Percentiles rank a stretch among this genome's conserved stretches.
Conservation (phyloP, 1,140 invertebrate genomes). For the Drosophila ananassae region DNA sequence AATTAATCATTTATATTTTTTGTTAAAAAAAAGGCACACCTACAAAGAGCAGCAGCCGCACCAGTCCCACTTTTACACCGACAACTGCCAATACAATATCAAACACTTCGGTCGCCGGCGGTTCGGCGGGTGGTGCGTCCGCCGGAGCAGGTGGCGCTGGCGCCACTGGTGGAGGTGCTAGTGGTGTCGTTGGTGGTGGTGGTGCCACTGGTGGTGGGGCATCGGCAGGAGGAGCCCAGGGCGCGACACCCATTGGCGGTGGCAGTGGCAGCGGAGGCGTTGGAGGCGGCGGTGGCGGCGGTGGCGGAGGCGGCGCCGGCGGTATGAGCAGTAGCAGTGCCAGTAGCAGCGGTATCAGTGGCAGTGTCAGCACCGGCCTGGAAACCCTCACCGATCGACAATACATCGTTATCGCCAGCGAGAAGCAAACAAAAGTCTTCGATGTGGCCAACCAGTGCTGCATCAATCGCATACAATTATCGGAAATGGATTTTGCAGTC, state of each 20-base stretch:
- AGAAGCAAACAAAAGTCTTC: constrained; percentile 97
- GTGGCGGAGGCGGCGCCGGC: constrained; percentile 24
- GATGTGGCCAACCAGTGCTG: constrained; percentile 97
- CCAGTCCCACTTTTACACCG: constrained; percentile 82
- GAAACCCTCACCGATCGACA: constrained; percentile 91
- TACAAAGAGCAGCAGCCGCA: constrained; percentile 81
- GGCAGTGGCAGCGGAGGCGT: constrained; percentile 73
- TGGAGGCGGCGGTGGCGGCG: background rate
- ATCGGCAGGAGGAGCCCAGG: constrained; percentile 37
- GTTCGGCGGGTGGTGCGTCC: constrained; percentile 78
- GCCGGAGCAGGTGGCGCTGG: constrained; percentile 37
- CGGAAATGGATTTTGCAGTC: constrained; percentile 95
- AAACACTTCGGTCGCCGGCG: constrained; percentile 70
- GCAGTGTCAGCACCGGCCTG: constrained; percentile 83
- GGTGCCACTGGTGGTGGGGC: constrained; percentile 28
- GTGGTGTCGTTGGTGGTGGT: constrained; percentile 45
- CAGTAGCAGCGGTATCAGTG: constrained; percentile 82
- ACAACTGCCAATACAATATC: constrained; percentile 84
- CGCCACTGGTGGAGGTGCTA: constrained; percentile 40
- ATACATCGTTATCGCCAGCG: constrained; percentile 96
- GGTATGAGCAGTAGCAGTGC: constrained; percentile 62
- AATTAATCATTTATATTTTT: background rate
- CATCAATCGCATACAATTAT: constrained; percentile 92
- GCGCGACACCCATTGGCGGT: constrained; percentile 1
- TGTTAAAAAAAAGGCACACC: constrained; percentile 57